Evolutionary conservation across 1,140 invertebrate genomes (phyloP), one percentile per base, ranked within the genome.

Genomic region (Pantala flavescens): DNA sequence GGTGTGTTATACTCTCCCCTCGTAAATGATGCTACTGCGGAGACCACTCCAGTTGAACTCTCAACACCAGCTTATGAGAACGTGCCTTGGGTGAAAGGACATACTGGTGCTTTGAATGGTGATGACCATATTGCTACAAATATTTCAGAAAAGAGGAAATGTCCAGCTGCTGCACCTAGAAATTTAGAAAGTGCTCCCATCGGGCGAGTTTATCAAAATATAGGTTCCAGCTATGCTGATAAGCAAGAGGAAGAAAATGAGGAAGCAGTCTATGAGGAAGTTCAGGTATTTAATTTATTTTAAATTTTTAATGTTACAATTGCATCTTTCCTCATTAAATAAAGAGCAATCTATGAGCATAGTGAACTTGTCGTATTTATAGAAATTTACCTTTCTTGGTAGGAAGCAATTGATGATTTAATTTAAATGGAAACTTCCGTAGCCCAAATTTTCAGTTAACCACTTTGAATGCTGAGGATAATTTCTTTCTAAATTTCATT

Each of bases 201-300:
- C 12, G 49, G 49, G 49, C 3, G 49, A 63, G 49, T 63, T 3
- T 63, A 63, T 14, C 49, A 63, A 63, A 63, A 63, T 63, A 63
- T 63, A 63, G 16, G n/a, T 63, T 63, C 49, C 49, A 63, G n/a
- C 12, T 63, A 19, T 14, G 3, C 49, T 19, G 49, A 63, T 3
- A 63, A 21, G 3, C 14, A 19, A 3, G n/a, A 75, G n/a, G 76
- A 77, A 43, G 28, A 74, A 42, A 71, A 75, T 0, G 77, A 78
- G 21, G 76, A 77, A 55, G 77, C 78, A 42, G 55, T 79, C 28
- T 79, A 79, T 72, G 79, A 79, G 74, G 78, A 79, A 24, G 73
- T 79, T 72, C 76, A 78, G 75, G 79, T 79, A 70, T 36, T 36
- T 9, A 36, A 5, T 36, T 36, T 36, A 2, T 36, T 36, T 36